Evolutionary conservation across 2,113 vertebrate species (phyloP), one percentile per base, ranked within the genome.

Genomic region (Campylomormyrus numenius): DNA sequence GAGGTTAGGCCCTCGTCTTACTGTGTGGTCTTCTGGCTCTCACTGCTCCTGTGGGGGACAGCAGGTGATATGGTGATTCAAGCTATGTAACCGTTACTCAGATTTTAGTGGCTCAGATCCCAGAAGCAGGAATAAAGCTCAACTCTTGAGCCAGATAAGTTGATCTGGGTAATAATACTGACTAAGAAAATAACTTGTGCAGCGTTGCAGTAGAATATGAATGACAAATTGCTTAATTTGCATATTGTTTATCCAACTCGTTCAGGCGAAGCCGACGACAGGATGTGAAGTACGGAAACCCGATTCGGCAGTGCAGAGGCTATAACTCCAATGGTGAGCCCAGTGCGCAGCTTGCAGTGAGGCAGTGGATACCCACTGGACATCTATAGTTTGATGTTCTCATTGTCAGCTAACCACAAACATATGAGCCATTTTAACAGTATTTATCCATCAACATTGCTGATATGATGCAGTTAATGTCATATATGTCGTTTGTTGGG

Each of bases 251-350:
- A 89, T 93, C 90, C 90, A 89, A 90, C 88, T 89, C 88, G 85
- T 91, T 50, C 89, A 97, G 97, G 91, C 96, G 97, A 83, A 97
- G 96, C 92, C 95, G 97, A 56, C 95, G 97, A 21, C 97, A 97
- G 92, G 97, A 97, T 92, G 96, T 97, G 1, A 96, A 97, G 91
- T 97, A 97, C 0, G 97, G 97, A 48, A 97, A 97, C 92, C 97
- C 97, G 1, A 97, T 97, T 49, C 95, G 96, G 35, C 97, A 97
- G 74, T 97, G 97, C 92, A 93, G 96, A 92, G 97, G 96, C 27
- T 97, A 96, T 88, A 97, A 97, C 91, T 96, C 96, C 3, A 97
- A 96, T 85, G 94, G 97, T 97, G 90, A 95, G 95, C 70, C 89
- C 46, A 6, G 48, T 15, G 70, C 31, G 21, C 24, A 48, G 9